Evolutionary conservation across 2,113 vertebrate genomes (phyloP), one percentile per base, ranked within the genome.

Genomic region (Tautogolabrus adspersus): DNA sequence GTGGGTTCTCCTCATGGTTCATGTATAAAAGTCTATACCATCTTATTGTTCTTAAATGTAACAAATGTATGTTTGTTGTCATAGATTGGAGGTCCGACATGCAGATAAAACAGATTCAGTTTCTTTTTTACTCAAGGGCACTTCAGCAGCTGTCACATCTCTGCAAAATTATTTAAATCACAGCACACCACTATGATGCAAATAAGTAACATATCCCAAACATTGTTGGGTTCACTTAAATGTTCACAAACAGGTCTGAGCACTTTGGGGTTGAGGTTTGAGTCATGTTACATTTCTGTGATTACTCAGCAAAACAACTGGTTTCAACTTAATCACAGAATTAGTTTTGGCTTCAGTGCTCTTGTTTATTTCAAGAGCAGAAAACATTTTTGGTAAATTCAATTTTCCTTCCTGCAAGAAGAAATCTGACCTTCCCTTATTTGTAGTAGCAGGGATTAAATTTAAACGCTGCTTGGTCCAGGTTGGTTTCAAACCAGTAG

Each of bases 341-440:
- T 0, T 63, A 58, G 19, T 44, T 66, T 62, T 72, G 42, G 22
- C 49, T 66, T 6, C 52, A 56, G 8, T 30, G 12, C 5, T 44
- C 42, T 12, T 60, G 65, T 69, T 77, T 49, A 62, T 71, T 74
- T 22, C 52, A 63, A 66, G 56, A 66, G 51, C 4, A 37, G 38
- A 59, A 77, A 78, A 60, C 52, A 64, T 75, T 1, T 56, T 47
- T 62, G 40, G 11, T 55, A 69, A 71, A 69, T 23, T 26, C 0
- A 10, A 18, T 77, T 73, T 80, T 77, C 82, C 79, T 66, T 57
- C 76, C 72, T 72, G 10, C 9, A n/a, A 67, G 66, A 49, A 40
- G 18, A 57, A 75, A 26, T 10, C 16, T 60, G 66, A 23, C 19
- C 44, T 47, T 58, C 66, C 66, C 61, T 47, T 79, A 52, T 40